Evolutionary conservation across 2,888 invertebrate genomes (phyloP), one percentile per base, ranked within the genome.

Genomic region (Aphelenchoides bicaudatus): DNA sequence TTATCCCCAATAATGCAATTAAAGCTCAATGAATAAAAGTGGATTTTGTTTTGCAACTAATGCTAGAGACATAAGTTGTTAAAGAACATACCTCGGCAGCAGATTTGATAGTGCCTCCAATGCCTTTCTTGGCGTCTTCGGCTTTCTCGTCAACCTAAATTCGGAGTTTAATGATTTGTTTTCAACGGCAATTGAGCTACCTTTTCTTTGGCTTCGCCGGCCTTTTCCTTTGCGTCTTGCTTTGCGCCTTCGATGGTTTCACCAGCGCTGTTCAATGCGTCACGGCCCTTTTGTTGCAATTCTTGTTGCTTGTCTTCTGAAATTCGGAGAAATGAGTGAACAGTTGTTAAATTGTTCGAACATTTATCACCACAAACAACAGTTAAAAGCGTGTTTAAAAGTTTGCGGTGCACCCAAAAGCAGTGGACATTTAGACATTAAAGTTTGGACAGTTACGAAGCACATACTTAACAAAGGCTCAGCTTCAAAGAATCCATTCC

Each of bases 181-280:
- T 13, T 34, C 13, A 13, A 34, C 13, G 16, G 16, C 34, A 34
- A 34, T 16, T 13, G 16, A 13, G 13, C 34, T 6, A 43, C 43
- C 6, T 43, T 6, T 19, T 43, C 43, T n/a, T 43, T 43, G 43
- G 43, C 43, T 6, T 25, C 43, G 43, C 16, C 43, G 23, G 43
- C 43, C 10, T 21, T 25, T 10, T 43, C 25, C 23, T 43, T 43
- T 6, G 25, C 43, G 43, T 19, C 16, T n/a, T 43, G 21, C 10
- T 19, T 25, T 10, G 43, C 43, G 10, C 43, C 52, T 10, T 37
- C 52, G 25, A 51, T 51, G 2, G 52, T 34, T 30, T 51, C 50
- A 34, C 52, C 52, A 6, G 39, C 29, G 39, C 16, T 13, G n/a
- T 51, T 51, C n/a, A n/a, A n/a, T n/a, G n/a, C n/a, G n/a, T n/a